A percentile compares a stretch with the other conserved stretches of the same genome.
phyloP scores from a whole-genome alignment of 2,797 vertebrate species.

The Argya squamiceps region DNA sequence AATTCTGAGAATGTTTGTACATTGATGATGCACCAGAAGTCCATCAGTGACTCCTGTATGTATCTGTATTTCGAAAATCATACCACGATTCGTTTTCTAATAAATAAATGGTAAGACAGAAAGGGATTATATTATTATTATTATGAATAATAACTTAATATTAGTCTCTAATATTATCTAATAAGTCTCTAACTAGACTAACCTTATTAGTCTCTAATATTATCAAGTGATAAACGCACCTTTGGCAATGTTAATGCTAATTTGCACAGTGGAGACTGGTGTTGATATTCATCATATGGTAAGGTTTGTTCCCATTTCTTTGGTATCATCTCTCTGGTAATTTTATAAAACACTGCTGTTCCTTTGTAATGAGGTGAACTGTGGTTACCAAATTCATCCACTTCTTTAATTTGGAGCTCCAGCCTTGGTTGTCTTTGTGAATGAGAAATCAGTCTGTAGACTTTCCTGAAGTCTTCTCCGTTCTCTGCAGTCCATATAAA shows the following conservation, averaged over 20 bases:
- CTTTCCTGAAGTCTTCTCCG: slow-evolving; percentile 65
- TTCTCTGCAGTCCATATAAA: slow-evolving; percentile 54
- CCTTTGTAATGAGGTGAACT: slow-evolving; percentile 90
- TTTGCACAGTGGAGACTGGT: slow-evolving; percentile 82
- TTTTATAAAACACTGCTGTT: slow-evolving; percentile 78
- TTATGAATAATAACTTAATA: no score
- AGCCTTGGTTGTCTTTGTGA: slow-evolving; percentile 81
- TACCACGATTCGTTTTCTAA: neutral
- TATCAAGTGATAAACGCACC: slow-evolving; percentile 63
- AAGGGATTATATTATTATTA: neutral
- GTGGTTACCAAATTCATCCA: slow-evolving; percentile 88
- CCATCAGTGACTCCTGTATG: neutral
- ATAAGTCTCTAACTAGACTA: no score
- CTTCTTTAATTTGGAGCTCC: slow-evolving; percentile 79
- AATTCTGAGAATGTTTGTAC: neutral
- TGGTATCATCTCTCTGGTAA: slow-evolving; percentile 75
- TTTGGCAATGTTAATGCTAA: slow-evolving; percentile 86
- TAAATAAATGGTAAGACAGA: neutral
- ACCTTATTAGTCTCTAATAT: neutral
- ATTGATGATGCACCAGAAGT: neutral
- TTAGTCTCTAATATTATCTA: no score
- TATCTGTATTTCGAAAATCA: neutral
- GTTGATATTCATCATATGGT: slow-evolving; percentile 18
- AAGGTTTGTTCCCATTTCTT: slow-evolving; percentile 58
- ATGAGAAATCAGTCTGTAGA: slow-evolving; percentile 82